Evolutionary conservation across 1,140 invertebrate genomes (phyloP).

Genomic region (Spodoptera litura): DNA sequence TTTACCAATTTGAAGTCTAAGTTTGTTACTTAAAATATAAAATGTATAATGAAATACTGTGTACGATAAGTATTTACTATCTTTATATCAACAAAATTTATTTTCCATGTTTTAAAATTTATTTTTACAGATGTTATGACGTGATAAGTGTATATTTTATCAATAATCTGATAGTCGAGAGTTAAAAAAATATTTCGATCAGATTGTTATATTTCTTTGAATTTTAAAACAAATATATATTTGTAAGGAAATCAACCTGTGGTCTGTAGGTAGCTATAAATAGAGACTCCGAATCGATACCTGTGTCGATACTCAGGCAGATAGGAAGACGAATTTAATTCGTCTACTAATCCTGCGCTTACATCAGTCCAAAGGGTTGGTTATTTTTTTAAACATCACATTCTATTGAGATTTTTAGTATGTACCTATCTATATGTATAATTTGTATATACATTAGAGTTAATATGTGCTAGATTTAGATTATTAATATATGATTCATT

Average conservation of each 20-base stretch:
- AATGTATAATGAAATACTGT: not conserved
- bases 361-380: not conserved
- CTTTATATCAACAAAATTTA: slow-evolving; percentile 31
- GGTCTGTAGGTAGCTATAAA: not conserved
- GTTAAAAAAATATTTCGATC: not conserved
- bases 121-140: slow-evolving; percentile 28
- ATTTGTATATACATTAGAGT: slow-evolving; percentile 28
- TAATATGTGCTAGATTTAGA: slow-evolving; percentile 23
- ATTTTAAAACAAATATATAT: slow-evolving; percentile 18
- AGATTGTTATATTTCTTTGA: slow-evolving; percentile 38
- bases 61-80: slow-evolving; percentile 26
- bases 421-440: slow-evolving; percentile 13
- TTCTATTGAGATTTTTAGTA: slow-evolving; percentile 32
- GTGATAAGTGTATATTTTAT: slow-evolving; percentile 39
- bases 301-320: too few relatives aligned
- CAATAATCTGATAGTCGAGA: slow-evolving; percentile 37
- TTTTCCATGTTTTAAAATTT: slow-evolving; percentile 38
- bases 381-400: slow-evolving; percentile 8
- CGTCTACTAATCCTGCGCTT: not conserved
- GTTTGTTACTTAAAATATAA: too few relatives aligned
- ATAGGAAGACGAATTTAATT: slow-evolving; percentile 6
- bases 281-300: too few relatives aligned
- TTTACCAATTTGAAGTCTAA: too few relatives aligned
- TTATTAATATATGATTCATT: not conserved
- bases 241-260: slow-evolving; percentile 7